Percentiles rank a stretch among this genome's conserved stretches.
Evolutionary conservation across 2,113 vertebrate species (phyloP).

Genomic region (Menidia beryllina): DNA sequence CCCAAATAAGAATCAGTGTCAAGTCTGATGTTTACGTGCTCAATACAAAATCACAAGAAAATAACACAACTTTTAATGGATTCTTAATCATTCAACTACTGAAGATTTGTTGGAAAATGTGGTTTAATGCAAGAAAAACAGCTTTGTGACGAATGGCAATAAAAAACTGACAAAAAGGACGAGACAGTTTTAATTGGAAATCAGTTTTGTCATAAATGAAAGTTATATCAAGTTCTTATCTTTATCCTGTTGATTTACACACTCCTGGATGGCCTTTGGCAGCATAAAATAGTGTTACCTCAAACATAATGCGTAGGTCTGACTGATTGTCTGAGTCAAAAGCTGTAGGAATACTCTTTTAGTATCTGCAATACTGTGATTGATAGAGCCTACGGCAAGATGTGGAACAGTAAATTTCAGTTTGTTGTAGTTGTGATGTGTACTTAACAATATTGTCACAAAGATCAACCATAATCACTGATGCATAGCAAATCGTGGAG

Average conservation of each 20-base stretch:
- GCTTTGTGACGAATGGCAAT: conserved; percentile 85
- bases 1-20: conserved; percentile 58
- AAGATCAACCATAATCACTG: conserved; percentile 43
- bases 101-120: conserved; percentile 25
- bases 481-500: conserved; percentile 41
- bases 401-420: conserved; percentile 13
- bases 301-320: conserved; percentile 63
- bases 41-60: conserved; percentile 67
- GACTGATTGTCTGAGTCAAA: conserved; percentile 15
- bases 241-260: conserved; percentile 32
- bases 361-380: conserved; percentile 34
- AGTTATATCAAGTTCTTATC: conserved; percentile 37
- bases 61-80: conserved; percentile 44
- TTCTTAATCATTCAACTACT: conserved; percentile 39
- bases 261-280: conserved; percentile 59
- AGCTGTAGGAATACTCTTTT: conserved; percentile 26
- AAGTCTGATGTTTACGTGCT: conserved; percentile 87
- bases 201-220: conserved; percentile 49
- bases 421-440: conserved; percentile 30
- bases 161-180: conserved; percentile 71
- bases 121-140: conserved; percentile 35
- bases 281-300: conserved; percentile 69
- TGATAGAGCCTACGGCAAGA: conserved; percentile 25
- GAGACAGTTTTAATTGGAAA: conserved; percentile 41
- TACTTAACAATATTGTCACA: conserved; percentile 30